Evolutionary conservation across 35 echinoderm and acorn worm species (phyloP).

Genomic region (Hemicentrotus pulcherrimus): DNA sequence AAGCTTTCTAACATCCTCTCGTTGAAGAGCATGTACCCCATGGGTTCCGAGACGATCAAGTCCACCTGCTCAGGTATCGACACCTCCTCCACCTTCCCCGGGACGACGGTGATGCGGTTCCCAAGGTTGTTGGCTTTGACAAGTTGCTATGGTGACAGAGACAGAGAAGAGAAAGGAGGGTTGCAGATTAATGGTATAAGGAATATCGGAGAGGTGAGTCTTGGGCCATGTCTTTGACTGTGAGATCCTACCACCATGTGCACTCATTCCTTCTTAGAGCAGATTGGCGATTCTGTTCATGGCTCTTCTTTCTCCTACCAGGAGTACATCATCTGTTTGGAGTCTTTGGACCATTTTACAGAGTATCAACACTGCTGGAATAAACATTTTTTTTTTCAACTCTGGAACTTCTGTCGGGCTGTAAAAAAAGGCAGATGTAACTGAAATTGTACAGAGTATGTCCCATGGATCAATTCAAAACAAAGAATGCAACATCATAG

Average conservation of each 20-base stretch:
- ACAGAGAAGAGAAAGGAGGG: neutral
- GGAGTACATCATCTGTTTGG: no score
- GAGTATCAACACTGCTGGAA: no score
- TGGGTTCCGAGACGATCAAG: conserved; percentile 91
- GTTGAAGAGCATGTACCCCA: conserved; percentile 99
- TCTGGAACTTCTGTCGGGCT: neutral
- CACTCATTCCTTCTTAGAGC: neutral
- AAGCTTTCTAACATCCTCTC: conserved; percentile 97
- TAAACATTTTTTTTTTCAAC: neutral
- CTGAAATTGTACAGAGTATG: neutral
- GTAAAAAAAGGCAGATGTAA: neutral
- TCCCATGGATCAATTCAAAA: neutral
- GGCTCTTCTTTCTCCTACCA: no score
- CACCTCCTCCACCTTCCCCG: conserved; percentile 92
- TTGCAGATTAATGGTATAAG: neutral
- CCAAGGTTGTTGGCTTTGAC: conserved; percentile 83
- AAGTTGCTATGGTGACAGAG: conserved; percentile 57
- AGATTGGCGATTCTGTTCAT: no score
- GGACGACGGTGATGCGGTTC: conserved; percentile 78
- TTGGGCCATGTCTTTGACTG: neutral
- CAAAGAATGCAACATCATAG: neutral
- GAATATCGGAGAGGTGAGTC: neutral
- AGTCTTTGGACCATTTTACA: no score
- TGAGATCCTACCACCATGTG: neutral
- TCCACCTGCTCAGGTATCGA: conserved; percentile 88